Evolutionary conservation across 2,797 vertebrate genomes (phyloP), one percentile per base, ranked within the genome.

Genomic region (Diplodus sargus): DNA sequence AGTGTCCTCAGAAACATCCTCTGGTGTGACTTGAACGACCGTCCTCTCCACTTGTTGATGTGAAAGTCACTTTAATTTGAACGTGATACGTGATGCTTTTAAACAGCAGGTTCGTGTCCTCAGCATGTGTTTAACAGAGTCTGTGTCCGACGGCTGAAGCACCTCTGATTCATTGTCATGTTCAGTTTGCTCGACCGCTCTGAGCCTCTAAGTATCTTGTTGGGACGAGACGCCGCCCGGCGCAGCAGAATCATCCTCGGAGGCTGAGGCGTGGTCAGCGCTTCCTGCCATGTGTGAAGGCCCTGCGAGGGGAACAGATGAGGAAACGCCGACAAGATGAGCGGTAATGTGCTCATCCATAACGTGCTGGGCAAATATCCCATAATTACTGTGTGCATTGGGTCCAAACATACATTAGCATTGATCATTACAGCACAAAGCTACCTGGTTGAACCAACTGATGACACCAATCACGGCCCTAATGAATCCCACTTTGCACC

Each of bases 401-500:
- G 71, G 54, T 84, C 86, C 70, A 71, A 71, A 63, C 76, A 70
- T 42, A 65, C 80, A 87, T 87, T 71, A 81, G 61, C 79, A 82
- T 88, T 81, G 83, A 90, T 88, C 86, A 87, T 82, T 61, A 28
- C 48, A n/a, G 79, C 68, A 16, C 56, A 48, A 66, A 54, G 59
- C 53, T 64, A 79, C 77, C 85, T 75, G 74, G 62, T 65, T 60
- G 74, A 67, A 72, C 42, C 76, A 69, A 53, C 65, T 70, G 85
- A 86, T 76, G 81, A 80, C 65, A 87, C 80, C 61, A 81, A 79
- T 90, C 83, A 87, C 3, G 11, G 28, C 25, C 10, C 20, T 84
- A 87, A 92, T 90, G 87, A 85, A 72, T 74, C 76, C 81, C 84
- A 87, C 76, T 89, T 83, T 83, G 83, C 81, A 61, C 30, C 66